Evolutionary conservation across 1,140 invertebrate species (phyloP).

Genomic region (Brachionus rubens): DNA sequence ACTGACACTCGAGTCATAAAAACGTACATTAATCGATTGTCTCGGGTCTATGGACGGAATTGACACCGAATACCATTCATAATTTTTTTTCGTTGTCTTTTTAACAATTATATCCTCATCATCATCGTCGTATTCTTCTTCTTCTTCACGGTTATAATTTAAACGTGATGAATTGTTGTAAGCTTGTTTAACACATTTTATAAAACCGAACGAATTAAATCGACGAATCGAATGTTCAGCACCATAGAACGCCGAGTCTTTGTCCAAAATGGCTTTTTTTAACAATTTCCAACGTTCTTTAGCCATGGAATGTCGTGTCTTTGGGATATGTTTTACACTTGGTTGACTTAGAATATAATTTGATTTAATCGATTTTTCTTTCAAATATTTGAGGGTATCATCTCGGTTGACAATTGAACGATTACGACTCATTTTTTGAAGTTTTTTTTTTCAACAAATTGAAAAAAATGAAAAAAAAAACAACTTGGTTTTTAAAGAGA

Average conservation of each 20-base stretch:
- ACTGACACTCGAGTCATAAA: slow-evolving; percentile 48
- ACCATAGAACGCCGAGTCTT: background rate
- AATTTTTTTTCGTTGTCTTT: background rate
- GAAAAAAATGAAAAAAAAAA: no score
- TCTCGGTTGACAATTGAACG: no score
- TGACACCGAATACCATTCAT: slow-evolving; percentile 6
- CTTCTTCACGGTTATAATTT: background rate
- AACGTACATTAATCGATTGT: slow-evolving; percentile 7
- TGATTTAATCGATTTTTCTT: no score
- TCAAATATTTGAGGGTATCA: no score
- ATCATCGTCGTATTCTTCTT: background rate
- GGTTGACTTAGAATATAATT: no score
- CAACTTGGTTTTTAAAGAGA: no score
- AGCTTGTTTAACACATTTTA: slow-evolving; percentile 40
- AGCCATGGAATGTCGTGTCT: no score
- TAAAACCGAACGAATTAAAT: slow-evolving; percentile 42
- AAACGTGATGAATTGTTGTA: slow-evolving; percentile 2
- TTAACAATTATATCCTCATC: background rate
- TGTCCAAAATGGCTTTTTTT: slow-evolving; percentile 35
- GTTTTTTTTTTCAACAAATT: no score
- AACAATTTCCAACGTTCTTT: slow-evolving; percentile 21
- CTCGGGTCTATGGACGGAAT: slow-evolving; percentile 9
- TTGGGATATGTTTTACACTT: no score
- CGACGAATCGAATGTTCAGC: slow-evolving; percentile 12
- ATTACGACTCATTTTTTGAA: no score